Evolutionary conservation across 2,888 invertebrate genomes (phyloP).

Genomic region (Phaedon cochleariae): DNA sequence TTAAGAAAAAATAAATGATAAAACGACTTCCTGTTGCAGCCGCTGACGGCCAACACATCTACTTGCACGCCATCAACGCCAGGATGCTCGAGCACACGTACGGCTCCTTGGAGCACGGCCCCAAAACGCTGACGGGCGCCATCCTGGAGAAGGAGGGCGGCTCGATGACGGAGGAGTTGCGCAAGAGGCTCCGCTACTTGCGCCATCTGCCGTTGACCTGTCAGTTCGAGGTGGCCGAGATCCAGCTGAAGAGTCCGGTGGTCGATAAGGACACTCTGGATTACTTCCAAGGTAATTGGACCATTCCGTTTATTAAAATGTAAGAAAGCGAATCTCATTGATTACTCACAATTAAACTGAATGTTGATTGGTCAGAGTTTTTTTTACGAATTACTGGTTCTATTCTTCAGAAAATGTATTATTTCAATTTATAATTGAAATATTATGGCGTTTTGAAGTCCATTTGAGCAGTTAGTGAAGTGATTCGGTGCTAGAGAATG

Average conservation of each 20-base stretch:
- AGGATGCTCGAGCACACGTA: slow-evolving; percentile 88
- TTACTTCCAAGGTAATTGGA: slow-evolving; percentile 75
- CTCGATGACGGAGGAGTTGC: slow-evolving; percentile 84
- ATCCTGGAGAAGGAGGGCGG: slow-evolving; percentile 89
- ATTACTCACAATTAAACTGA: too few species aligned
- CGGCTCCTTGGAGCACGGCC: slow-evolving; percentile 82
- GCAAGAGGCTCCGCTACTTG: slow-evolving; percentile 78
- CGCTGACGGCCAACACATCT: slow-evolving; percentile 91
- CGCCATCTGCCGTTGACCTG: slow-evolving; percentile 91
- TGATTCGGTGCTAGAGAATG: too few species aligned
- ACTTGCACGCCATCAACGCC: slow-evolving; percentile 89
- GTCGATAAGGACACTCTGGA: slow-evolving; percentile 74
- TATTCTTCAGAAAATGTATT: too few species aligned
- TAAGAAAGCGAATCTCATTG: too few species aligned
- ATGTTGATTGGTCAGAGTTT: too few species aligned
- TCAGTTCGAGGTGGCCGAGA: slow-evolving; percentile 89
- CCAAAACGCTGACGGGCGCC: slow-evolving; percentile 75
- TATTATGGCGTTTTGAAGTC: too few species aligned
- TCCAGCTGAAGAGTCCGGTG: slow-evolving; percentile 78
- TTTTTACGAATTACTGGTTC: too few species aligned
- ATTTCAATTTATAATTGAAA: too few species aligned
- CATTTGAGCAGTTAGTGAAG: too few species aligned
- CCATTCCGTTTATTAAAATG: too few species aligned
- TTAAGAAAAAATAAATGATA: too few species aligned
- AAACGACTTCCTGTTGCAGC: too few species aligned